These are phyloP conservation scores for Lasioglossum pauxillum DNA, from an alignment of 2,888 invertebrate species.

Conservation along the genomic window DNA sequence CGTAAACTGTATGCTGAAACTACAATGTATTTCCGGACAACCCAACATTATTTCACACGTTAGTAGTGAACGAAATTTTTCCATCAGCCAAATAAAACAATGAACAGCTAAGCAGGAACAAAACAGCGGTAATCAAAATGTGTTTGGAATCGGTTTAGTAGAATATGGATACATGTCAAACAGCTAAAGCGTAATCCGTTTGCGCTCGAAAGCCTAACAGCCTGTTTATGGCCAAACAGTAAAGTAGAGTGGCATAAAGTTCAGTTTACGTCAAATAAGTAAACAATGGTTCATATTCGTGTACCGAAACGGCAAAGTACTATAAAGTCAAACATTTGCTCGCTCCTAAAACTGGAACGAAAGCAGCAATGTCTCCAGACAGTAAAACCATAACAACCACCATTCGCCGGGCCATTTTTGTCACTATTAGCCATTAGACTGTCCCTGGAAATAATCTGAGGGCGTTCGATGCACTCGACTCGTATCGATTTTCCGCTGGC, in stretches of 20 bases:
- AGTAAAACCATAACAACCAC: neutral
- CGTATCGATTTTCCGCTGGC: constrained; percentile 4
- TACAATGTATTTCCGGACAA: neutral
- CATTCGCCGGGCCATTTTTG: neutral
- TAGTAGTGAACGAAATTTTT: neutral
- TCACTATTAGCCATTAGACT: neutral
- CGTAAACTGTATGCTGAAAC: neutral
- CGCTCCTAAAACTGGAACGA: neutral
- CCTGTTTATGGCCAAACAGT: neutral
- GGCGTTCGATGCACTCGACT: neutral
- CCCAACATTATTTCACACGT: neutral
- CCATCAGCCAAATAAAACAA: neutral
- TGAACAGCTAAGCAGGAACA: neutral
- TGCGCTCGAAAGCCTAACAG: neutral
- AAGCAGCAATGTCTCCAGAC: neutral
- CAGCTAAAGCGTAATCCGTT: neutral
- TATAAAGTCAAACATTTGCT: constrained; percentile 6
- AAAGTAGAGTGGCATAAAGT: neutral
- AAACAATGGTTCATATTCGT: neutral
- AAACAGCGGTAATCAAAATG: neutral
- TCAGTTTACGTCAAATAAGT: neutral
- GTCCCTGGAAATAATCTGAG: neutral
- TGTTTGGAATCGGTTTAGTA: neutral
- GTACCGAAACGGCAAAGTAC: neutral
- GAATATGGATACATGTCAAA: neutral